These are phyloP conservation scores for Camponotus fellah DNA, from an alignment of 2,888 invertebrate species.

Conservation along the genomic window DNA sequence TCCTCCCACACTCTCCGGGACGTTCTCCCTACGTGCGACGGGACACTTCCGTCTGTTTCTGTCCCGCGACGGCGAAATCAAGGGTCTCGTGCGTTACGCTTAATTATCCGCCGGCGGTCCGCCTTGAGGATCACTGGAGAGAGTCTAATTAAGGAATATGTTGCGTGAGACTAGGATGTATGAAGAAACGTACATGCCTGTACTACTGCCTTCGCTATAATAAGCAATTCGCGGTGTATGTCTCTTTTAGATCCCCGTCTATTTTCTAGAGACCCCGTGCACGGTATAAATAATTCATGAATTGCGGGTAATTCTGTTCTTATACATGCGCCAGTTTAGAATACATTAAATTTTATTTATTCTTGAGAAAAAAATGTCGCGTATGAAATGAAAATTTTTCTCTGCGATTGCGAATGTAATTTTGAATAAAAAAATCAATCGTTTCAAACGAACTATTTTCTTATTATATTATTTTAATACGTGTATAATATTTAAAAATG, in stretches of 20 bases:
- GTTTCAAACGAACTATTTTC: slow-evolving; percentile 20
- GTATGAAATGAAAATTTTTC: background rate
- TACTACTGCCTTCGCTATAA: slow-evolving; percentile 23
- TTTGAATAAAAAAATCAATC: slow-evolving; percentile 36
- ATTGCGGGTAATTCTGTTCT: background rate
- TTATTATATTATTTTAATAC: slow-evolving; percentile 47
- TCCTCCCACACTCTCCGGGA: slow-evolving; percentile 53
- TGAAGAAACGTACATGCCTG: slow-evolving; percentile 16
- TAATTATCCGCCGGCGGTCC: slow-evolving; percentile 49
- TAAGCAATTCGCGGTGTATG: slow-evolving; percentile 24
- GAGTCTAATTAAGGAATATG: slow-evolving; percentile 41
- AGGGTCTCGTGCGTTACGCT: slow-evolving; percentile 30
- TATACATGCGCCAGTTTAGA: background rate
- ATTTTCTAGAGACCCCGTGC: background rate
- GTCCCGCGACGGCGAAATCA: slow-evolving; percentile 37
- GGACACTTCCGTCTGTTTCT: slow-evolving; percentile 59
- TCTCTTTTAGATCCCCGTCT: background rate
- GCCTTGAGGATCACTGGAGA: slow-evolving; percentile 30
- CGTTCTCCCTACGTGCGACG: slow-evolving; percentile 45
- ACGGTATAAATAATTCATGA: background rate
- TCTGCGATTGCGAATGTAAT: background rate
- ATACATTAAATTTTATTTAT: slow-evolving; percentile 1
- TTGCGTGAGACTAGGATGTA: slow-evolving; percentile 42
- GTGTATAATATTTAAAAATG: slow-evolving; percentile 14
- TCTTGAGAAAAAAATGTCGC: background rate